These are phyloP conservation scores for Chroicocephalus ridibundus DNA, from an alignment of 2,113 vertebrate species.

Conservation along the genomic window DNA sequence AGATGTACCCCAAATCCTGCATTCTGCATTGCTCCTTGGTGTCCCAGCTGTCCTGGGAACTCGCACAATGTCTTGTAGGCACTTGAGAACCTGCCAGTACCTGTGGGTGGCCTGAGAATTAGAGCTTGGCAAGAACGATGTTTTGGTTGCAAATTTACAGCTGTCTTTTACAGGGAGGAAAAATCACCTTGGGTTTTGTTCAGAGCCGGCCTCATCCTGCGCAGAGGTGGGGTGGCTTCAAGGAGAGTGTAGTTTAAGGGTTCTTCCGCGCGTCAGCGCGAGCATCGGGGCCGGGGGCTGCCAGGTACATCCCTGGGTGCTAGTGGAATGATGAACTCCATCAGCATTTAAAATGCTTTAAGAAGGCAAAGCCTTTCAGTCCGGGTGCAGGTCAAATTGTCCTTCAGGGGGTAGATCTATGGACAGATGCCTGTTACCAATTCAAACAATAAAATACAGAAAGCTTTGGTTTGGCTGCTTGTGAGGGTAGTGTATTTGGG, in stretches of 20 bases:
- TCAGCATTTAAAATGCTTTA: background rate
- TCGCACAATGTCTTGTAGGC: background rate
- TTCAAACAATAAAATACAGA: background rate
- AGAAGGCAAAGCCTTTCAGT: background rate
- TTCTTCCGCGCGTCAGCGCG: accelerated
- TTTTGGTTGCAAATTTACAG: background rate
- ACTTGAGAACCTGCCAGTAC: background rate
- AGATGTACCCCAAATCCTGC: background rate
- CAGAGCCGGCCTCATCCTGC: background rate
- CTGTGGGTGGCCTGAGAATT: background rate
- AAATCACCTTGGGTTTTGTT: background rate
- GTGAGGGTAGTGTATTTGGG: background rate
- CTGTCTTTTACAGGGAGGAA: background rate
- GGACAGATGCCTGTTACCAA: background rate
- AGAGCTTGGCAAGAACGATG: background rate
- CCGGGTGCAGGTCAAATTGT: background rate
- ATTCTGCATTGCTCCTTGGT: background rate
- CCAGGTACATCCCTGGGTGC: background rate
- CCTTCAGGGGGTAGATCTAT: background rate
- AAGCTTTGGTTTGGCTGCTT: background rate
- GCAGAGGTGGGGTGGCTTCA: background rate
- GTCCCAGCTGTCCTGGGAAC: background rate
- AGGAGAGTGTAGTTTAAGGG: background rate
- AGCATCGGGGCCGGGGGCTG: background rate
- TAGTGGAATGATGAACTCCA: background rate